phyloP scores from a whole-genome alignment of 2,797 vertebrate genomes.

The Apogon talboti region DNA sequence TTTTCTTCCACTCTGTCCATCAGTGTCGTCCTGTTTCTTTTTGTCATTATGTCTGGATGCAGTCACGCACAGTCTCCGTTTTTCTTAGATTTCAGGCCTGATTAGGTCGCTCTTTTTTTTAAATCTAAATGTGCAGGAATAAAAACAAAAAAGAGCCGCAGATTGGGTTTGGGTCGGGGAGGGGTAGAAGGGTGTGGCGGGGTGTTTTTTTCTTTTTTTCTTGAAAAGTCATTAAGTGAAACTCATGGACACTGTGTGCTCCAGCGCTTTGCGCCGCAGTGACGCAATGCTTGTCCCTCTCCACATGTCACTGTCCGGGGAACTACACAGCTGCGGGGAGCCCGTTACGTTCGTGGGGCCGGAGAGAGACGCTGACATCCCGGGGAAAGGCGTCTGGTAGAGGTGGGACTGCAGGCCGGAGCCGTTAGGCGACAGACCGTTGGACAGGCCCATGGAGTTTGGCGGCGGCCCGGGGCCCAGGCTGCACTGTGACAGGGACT shows the following conservation, averaged over 20 bases:
- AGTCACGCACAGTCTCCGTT: constrained; percentile 55
- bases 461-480: constrained; percentile 90
- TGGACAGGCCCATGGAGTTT: constrained; percentile 96
- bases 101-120: constrained; percentile 63
- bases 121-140: constrained; percentile 66
- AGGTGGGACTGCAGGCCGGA: constrained; percentile 96
- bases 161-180: constrained; percentile 25
- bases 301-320: constrained; percentile 99
- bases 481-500: constrained; percentile 97
- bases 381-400: constrained; percentile 96
- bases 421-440: constrained; percentile 93
- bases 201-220: constrained; percentile 16
- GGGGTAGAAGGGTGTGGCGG: constrained; percentile 15
- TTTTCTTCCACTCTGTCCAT: constrained; percentile 47
- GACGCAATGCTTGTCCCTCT: constrained; percentile 98
- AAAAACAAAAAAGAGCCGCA: constrained; percentile 52
- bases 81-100: constrained; percentile 64
- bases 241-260: constrained; percentile 99
- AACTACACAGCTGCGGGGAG: constrained; percentile 96
- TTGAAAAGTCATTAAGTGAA: constrained; percentile 91
- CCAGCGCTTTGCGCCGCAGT: constrained; percentile 96
- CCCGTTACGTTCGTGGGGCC: constrained; percentile 94
- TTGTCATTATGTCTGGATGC: constrained; percentile 46
- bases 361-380: constrained; percentile 96
- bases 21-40: constrained; percentile 50